Conservation (phyloP, 2,888 invertebrate species). For the Uropetala carovei region DNA sequence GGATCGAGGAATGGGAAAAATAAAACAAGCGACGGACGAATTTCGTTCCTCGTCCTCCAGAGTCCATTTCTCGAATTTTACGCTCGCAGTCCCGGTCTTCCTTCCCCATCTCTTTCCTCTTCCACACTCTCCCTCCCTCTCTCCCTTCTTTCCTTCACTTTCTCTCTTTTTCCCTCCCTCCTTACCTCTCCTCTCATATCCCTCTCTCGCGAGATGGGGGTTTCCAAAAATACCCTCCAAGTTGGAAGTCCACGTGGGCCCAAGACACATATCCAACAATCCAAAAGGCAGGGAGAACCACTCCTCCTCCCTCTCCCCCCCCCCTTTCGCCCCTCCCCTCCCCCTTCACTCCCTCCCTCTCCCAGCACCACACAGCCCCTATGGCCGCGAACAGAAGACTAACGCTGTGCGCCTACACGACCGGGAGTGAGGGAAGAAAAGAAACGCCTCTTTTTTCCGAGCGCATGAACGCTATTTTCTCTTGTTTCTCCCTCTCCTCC, state of each 20-base stretch:
- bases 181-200: neutral
- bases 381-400: constrained; percentile 40
- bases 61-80: too few species aligned
- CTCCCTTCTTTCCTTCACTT: too few species aligned
- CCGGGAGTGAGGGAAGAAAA: neutral
- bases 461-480: neutral
- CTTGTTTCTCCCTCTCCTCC: too few species aligned
- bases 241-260: constrained; percentile 60
- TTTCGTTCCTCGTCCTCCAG: neutral
- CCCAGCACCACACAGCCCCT: neutral
- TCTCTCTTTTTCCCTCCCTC: neutral
- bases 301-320: neutral
- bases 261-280: constrained; percentile 62
- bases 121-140: neutral
- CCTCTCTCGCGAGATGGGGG: constrained; percentile 32
- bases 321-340: neutral
- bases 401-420: neutral
- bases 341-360: neutral
- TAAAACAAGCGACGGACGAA: neutral
- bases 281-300: constrained; percentile 48
- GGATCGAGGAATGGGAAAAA: neutral
- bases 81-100: neutral
- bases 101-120: neutral
- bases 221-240: constrained; percentile 62
- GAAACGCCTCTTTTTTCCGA: too few species aligned